A percentile compares a stretch with the other conserved stretches of the same genome.
Conservation (phyloP, 92 coral and sea anemone genomes). For the Paragorgia papillata region DNA sequence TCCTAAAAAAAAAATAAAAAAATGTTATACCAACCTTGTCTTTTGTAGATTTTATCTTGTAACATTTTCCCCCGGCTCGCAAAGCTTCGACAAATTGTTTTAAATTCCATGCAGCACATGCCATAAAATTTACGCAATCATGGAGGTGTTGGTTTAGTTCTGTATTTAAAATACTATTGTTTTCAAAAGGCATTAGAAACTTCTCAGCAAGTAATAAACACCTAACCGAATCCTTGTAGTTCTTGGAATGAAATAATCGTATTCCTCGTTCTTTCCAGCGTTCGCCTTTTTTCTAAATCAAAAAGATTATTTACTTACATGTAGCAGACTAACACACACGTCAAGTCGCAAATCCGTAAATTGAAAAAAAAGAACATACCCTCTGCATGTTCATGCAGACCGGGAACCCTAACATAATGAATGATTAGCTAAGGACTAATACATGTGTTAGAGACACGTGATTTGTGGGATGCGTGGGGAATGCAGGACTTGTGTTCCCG, state of each 20-base stretch:
- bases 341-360: too few relatives aligned
- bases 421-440: too few relatives aligned
- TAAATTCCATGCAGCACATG: neutral
- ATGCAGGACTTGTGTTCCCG: too few relatives aligned
- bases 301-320: neutral
- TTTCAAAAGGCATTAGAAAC: neutral
- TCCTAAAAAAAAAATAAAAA: too few relatives aligned
- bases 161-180: neutral
- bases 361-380: too few relatives aligned
- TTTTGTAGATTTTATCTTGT: neutral
- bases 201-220: neutral
- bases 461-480: too few relatives aligned
- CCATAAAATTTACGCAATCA: neutral
- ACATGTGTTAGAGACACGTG: too few relatives aligned
- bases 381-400: too few relatives aligned
- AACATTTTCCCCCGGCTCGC: neutral
- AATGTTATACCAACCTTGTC: slow-evolving; percentile 8
- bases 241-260: neutral
- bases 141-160: neutral
- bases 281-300: neutral
- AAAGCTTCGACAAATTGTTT: neutral
- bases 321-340: too few relatives aligned
- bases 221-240: neutral
- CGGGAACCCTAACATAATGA: too few relatives aligned
- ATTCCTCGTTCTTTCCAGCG: neutral